Evolutionary conservation across 1,140 invertebrate genomes (phyloP).

Genomic region (Drosophila simulans): DNA sequence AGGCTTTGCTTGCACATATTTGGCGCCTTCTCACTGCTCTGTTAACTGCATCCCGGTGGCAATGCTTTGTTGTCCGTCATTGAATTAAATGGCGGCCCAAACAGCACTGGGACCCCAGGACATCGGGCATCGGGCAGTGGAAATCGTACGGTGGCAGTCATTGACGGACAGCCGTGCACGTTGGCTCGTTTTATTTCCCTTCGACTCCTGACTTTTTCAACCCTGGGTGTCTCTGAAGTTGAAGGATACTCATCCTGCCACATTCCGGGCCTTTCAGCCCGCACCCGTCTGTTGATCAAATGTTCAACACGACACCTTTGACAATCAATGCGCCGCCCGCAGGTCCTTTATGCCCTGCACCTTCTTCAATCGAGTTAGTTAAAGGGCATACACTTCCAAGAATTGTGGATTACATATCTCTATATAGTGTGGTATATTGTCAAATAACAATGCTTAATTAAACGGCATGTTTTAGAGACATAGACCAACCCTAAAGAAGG

Average conservation of each 20-base stretch:
- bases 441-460: too few relatives aligned
- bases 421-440: too few relatives aligned
- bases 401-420: background rate
- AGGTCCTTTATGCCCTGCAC: slow-evolving; percentile 11
- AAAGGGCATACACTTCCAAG: background rate
- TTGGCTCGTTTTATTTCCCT: slow-evolving; percentile 24
- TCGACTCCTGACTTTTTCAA: slow-evolving; percentile 6
- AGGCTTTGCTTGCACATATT: slow-evolving; percentile 48
- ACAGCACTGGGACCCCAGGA: slow-evolving; percentile 19
- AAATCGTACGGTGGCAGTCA: slow-evolving; percentile 3
- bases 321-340: slow-evolving; percentile 5
- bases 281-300: slow-evolving; percentile 29
- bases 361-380: slow-evolving; percentile 38
- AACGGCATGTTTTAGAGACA: too few relatives aligned
- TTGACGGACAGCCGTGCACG: slow-evolving; percentile 26
- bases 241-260: background rate
- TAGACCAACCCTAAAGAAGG: too few relatives aligned
- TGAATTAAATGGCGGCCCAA: slow-evolving; percentile 74
- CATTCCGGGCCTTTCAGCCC: slow-evolving; percentile 5
- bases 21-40: slow-evolving; percentile 32
- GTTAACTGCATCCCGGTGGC: slow-evolving; percentile 64
- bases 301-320: slow-evolving; percentile 35
- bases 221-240: background rate
- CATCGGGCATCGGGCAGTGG: background rate
- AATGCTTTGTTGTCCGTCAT: slow-evolving; percentile 75